phyloP scores from a whole-genome alignment of 2,797 vertebrate genomes.

The Danio albolineatus region DNA sequence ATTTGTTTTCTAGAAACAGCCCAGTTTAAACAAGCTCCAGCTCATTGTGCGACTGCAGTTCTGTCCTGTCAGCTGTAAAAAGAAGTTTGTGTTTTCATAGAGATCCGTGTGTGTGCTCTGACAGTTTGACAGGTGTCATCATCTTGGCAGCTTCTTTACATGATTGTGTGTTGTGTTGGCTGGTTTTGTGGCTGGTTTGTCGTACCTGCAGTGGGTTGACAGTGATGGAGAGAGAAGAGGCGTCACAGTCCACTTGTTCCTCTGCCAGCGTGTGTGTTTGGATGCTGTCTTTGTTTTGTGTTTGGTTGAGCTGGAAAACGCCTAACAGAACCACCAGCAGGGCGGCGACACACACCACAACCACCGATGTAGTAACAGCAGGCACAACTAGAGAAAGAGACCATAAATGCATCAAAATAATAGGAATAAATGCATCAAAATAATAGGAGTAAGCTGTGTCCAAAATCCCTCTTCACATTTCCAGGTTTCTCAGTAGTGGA shows the following conservation, averaged over 20 bases:
- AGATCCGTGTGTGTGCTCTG: not conserved
- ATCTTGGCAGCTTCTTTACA: constrained; percentile 26
- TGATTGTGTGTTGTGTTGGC: not conserved
- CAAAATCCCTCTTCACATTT: too few species aligned
- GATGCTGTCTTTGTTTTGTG: constrained; percentile 82
- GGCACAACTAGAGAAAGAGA: constrained; percentile 83
- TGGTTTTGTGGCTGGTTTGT: not conserved
- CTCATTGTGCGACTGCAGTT: not conserved
- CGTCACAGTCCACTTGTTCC: constrained; percentile 86
- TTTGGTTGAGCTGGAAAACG: constrained; percentile 85
- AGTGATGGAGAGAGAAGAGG: constrained; percentile 91
- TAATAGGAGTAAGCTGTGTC: too few species aligned
- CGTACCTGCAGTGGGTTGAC: constrained; percentile 96
- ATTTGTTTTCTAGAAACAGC: not conserved
- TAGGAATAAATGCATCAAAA: too few species aligned
- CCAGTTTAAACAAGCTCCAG: not conserved
- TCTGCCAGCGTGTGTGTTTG: constrained; percentile 80
- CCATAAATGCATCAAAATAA: not conserved
- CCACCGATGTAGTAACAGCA: constrained; percentile 84
- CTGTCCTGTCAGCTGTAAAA: constrained; percentile 7
- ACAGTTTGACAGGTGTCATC: constrained; percentile 27
- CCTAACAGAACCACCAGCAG: constrained; percentile 88
- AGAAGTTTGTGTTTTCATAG: not conserved
- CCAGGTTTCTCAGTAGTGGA: too few species aligned
- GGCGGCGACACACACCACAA: constrained; percentile 87